Base-by-base conservation (phyloP, 2,113 vertebrate species). In the Rhea pennata region DNA sequence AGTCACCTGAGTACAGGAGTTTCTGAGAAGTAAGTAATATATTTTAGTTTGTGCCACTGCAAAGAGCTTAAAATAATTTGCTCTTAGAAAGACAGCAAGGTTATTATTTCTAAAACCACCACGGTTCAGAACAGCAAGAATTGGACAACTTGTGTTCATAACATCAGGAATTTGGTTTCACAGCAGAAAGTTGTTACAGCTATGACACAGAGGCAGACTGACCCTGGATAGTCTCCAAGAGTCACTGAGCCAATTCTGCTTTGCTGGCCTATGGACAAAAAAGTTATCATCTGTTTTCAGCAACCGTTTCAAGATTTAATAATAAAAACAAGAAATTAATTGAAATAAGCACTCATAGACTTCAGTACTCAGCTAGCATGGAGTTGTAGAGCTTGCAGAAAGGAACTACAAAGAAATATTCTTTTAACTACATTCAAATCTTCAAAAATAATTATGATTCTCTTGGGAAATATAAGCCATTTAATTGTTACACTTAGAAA, bases 381-480 rank as follows among this genome's bases (percentile, higher is more conserved):
- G 29, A 66, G 50, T 33, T 80, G 16, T 15, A 56, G 58, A 89
- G 29, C 23, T 71, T 46, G 67, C 12, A 73, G 62, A 82, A 84
- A 88, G 40, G 23, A 76, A 31, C 39, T 46, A 46, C 50, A 82
- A 65, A 82, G 26, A 72, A 75, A 50, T 9, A 82, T 53, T 31
- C 42, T 51, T 65, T 53, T 40, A 40, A 39, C 39, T 80, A 24
- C 22, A 36, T 50, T 58, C 13, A 29, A 26, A 46, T 62, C 29
- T 86, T 80, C 69, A 77, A 88, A 88, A 88, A 84, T 67, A 82
- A 65, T 91, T 64, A n/a, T 39, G 59, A 83, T 74, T 85, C 62
- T 84, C 74, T 70, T 75, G 21, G 82, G 70, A 96, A 89, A 46
- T 79, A 78, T 2, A 93, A 81, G 70, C 6, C 31, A 65, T 17